These are phyloP conservation scores for Clavelina lepadiformis DNA, from an alignment of 23 tunicate genomes.

Conservation along the genomic window DNA sequence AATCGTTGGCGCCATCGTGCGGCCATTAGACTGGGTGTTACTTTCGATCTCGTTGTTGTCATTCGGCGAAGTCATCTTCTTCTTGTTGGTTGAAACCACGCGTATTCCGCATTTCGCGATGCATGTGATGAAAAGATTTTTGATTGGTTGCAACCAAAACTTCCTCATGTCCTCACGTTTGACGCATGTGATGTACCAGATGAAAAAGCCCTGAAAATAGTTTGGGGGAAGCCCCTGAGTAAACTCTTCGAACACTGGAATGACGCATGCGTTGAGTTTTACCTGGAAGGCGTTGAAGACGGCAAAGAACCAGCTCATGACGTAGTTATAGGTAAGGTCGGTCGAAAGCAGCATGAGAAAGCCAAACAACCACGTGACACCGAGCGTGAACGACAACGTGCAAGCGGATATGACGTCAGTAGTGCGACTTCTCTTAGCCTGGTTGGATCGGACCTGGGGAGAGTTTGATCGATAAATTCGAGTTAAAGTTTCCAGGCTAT, in stretches of 20 bases:
- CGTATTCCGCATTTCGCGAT: too few species aligned
- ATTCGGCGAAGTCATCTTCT: too few species aligned
- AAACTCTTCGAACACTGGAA: background rate
- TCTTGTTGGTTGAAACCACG: too few species aligned
- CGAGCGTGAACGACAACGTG: constrained; percentile 39
- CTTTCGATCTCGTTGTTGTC: too few species aligned
- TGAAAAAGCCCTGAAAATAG: constrained; percentile 23
- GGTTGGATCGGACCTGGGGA: constrained; percentile 37
- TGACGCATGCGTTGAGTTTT: background rate
- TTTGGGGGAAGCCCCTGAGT: background rate
- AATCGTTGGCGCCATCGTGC: too few species aligned
- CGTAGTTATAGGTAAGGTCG: constrained; percentile 20
- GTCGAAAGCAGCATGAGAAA: constrained; percentile 66
- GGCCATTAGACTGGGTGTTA: too few species aligned
- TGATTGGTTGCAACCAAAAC: constrained; percentile 52
- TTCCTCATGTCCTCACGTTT: constrained; percentile 21
- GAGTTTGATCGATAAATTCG: too few species aligned
- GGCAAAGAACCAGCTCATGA: constrained; percentile 64
- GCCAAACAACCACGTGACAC: constrained; percentile 61
- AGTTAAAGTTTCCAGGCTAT: background rate
- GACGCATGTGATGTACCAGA: constrained; percentile 45
- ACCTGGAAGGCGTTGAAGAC: constrained; percentile 61
- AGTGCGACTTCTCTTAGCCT: constrained; percentile 19
- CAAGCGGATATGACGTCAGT: constrained; percentile 29
- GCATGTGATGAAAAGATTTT: constrained; percentile 8